Evolutionary conservation across 2,888 invertebrate genomes (phyloP), one percentile per base, ranked within the genome.

Genomic region (Stenolophus ochropezus): DNA sequence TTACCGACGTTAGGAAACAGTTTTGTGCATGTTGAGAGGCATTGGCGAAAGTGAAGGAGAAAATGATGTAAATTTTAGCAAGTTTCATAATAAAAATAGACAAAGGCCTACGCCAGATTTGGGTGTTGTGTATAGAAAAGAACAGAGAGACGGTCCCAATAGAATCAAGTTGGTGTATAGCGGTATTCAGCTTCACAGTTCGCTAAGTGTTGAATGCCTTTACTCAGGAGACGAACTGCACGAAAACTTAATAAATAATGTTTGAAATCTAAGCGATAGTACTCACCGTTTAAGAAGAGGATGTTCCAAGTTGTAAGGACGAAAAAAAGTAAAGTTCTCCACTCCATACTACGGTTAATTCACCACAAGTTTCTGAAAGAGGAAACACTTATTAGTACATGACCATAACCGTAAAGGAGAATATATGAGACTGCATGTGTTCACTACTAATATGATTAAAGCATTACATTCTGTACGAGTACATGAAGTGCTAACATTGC

Each of bases 281-380:
- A 53, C 79, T 79, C 21, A 79, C 79, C 79, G 27, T 69, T 79
- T 69, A 79, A 53, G 18, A 53, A 53, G 21, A 79, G 79, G 79
- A 79, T 79, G 79, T 79, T 79, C 79, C 79, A 79, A n/a, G 79
- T 79, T 71, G 53, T 79, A 20, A 79, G 42, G 51, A 79, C 20
- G 71, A 79, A 79, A 79, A 79, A 79, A 53, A 79, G 69, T 51
- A 79, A 53, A 56, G 20, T 79, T 69, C 79, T 69, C 79, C 79
- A 79, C 79, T 79, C 79, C 79, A 79, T 79, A 49, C 71, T 79
- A 42, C 53, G 33, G 47, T 42, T 77, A 77, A 77, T 77, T 77
- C 77, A 77, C 77, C 77, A 77, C 61, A 77, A 77, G 47, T 77
- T 61, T 77, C 77, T 77, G 61, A 58, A 77, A 77, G 56, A 75